Evolutionary conservation across 2,888 invertebrate genomes (phyloP).

Genomic region (Drosophila anceps): DNA sequence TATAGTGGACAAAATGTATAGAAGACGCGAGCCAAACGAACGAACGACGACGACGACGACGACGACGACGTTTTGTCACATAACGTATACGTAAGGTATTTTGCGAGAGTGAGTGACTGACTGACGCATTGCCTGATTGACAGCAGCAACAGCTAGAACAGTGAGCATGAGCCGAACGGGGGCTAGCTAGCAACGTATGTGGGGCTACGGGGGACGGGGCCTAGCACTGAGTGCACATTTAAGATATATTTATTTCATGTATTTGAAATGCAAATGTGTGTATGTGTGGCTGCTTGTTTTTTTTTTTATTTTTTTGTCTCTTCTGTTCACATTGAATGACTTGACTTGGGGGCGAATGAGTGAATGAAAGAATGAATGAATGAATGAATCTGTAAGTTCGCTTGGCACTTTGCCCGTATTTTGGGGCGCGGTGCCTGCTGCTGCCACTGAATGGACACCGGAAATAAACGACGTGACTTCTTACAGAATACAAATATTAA

Average conservation of each 20-base stretch:
- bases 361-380: constrained; percentile 61
- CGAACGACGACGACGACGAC: constrained; percentile 23
- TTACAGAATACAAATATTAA: constrained; percentile 70
- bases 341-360: constrained; percentile 60
- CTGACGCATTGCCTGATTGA: constrained; percentile 80
- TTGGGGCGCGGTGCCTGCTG: constrained; percentile 35
- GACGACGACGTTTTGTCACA: constrained; percentile 70
- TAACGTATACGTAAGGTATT: constrained; percentile 72
- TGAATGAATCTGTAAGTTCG: constrained; percentile 79
- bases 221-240: constrained; percentile 57
- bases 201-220: not conserved
- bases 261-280: constrained; percentile 77
- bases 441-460: constrained; percentile 69
- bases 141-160: constrained; percentile 61
- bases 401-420: constrained; percentile 70
- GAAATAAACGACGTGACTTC: constrained; percentile 85
- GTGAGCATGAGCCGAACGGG: not conserved
- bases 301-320: not conserved
- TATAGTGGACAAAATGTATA: constrained; percentile 39
- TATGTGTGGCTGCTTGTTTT: constrained; percentile 18
- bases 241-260: constrained; percentile 78
- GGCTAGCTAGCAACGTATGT: not conserved
- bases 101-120: constrained; percentile 62
- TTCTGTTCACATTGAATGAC: constrained; percentile 46
- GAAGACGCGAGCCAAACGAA: constrained; percentile 60